These are phyloP conservation scores for Portevinia maculata DNA, from an alignment of 2,888 invertebrate species.

Conservation along the genomic window DNA sequence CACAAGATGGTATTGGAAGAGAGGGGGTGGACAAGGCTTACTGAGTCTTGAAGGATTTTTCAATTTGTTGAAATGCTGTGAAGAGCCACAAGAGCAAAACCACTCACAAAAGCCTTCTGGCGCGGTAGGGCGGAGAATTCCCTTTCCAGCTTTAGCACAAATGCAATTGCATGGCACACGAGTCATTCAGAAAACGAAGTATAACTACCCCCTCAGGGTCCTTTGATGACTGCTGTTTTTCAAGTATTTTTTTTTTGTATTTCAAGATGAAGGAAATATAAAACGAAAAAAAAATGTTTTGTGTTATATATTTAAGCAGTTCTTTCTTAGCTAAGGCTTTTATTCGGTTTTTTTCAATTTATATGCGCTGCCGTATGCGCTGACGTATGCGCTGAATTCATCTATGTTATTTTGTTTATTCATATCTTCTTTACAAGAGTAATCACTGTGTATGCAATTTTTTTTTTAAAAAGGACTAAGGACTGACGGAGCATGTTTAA, in stretches of 20 bases:
- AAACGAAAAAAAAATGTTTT: conserved; percentile 31
- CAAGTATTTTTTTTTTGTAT: background rate
- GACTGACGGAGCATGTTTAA: conserved; percentile 36
- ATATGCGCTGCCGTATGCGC: conserved; percentile 1
- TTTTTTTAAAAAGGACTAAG: conserved; percentile 19
- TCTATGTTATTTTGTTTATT: background rate
- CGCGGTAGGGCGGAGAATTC: conserved; percentile 17
- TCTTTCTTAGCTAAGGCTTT: conserved; percentile 23
- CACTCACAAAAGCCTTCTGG: conserved; percentile 33
- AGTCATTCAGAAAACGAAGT: conserved; percentile 54
- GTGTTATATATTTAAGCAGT: conserved; percentile 16
- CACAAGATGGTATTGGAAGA: background rate
- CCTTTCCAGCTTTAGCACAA: conserved; percentile 14
- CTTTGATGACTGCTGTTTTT: conserved; percentile 41
- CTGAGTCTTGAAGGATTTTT: conserved; percentile 63
- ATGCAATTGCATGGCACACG: conserved; percentile 69
- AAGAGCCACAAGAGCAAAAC: conserved; percentile 19
- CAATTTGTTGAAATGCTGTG: conserved; percentile 56
- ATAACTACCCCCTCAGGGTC: conserved; percentile 63
- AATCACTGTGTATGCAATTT: conserved; percentile 38
- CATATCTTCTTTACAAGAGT: background rate
- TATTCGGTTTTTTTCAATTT: conserved; percentile 33
- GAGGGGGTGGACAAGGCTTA: conserved; percentile 11
- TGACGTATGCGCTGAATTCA: conserved; percentile 20
- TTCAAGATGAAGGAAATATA: conserved; percentile 13